These are phyloP conservation scores for Bolinopsis microptera DNA, from an alignment of 37 sponge, comb jelly and placozoan species.

Conservation along the genomic window DNA sequence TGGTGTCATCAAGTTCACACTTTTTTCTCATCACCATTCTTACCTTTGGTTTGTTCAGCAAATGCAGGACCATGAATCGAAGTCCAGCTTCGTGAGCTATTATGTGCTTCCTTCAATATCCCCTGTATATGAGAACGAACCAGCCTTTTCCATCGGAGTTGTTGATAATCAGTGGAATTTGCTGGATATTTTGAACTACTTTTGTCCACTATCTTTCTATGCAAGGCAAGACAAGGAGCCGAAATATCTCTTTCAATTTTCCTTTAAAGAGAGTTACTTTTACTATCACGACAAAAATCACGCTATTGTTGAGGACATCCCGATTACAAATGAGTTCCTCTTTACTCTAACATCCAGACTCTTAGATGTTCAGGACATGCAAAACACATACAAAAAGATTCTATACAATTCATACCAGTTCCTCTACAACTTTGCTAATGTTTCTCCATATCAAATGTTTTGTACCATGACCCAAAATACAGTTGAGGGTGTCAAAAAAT, in stretches of 20 bases:
- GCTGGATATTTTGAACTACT: not conserved
- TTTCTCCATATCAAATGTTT: not conserved
- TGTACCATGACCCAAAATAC: not conserved
- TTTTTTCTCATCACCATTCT: conserved; percentile 6
- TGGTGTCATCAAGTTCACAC: not conserved
- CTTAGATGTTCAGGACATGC: not conserved
- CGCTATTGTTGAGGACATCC: not conserved
- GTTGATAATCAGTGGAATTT: not conserved
- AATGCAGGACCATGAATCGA: not conserved
- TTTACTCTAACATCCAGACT: not conserved
- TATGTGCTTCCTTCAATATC: not conserved
- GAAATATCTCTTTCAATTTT: not conserved
- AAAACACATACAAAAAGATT: not conserved
- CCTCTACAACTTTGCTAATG: not conserved
- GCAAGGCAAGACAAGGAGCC: not conserved
- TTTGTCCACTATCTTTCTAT: not conserved
- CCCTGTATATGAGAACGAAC: conserved; percentile 5
- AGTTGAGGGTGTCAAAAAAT: not conserved
- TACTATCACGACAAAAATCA: not conserved
- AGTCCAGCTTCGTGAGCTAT: not conserved
- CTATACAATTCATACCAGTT: not conserved
- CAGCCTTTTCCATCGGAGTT: not conserved
- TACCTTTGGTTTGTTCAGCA: not conserved
- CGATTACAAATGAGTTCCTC: not conserved
- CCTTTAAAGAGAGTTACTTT: conserved; percentile 1